Evolutionary conservation across 2,797 vertebrate species (phyloP), one percentile per base, ranked within the genome.

Genomic region (Tragopan temminckii): DNA sequence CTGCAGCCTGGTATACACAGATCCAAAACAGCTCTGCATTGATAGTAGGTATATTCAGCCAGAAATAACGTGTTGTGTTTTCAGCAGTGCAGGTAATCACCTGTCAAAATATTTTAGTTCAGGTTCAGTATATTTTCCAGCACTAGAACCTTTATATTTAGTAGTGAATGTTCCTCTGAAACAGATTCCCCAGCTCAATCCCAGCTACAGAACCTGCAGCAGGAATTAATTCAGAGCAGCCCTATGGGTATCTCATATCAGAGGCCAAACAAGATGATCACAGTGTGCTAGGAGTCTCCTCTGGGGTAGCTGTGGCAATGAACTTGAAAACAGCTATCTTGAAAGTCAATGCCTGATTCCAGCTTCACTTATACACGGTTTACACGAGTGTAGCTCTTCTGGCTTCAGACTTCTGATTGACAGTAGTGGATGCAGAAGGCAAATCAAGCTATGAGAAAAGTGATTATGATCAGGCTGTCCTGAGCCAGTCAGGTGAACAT

Each of bases 301-400:
- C 80, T 67, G 59, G 84, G 89, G 92, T 52, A 88, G 48, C 79
- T 76, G 82, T 88, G 77, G 85, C 94, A 96, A 91, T 91, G 95
- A 95, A 91, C 89, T 94, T 93, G 94, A 95, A 94, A 96, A 95
- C 83, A 81, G 63, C 93, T 88, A 76, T 88, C 89, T 78, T 76
- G 61, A 68, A 92, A 95, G 87, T 79, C 93, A 79, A 0, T 69
- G 80, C 67, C 40, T 25, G 59, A 67, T 70, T 89, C 85, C 46
- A 48, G 72, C 93, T 94, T 85, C 57, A 50, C 70, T 93, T 86
- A 76, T 31, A 21, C 46, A 14, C 66, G 89, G 81, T 95, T 95
- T 89, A 92, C 69, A 31, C 27, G 55, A 88, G 52, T 85, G 88
- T 79, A 91, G 85, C 70, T 87, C 86, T 64, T 85, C 35, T 63